Evolutionary conservation across 2,888 invertebrate species (phyloP).

Genomic region (Eudemis profundana): DNA sequence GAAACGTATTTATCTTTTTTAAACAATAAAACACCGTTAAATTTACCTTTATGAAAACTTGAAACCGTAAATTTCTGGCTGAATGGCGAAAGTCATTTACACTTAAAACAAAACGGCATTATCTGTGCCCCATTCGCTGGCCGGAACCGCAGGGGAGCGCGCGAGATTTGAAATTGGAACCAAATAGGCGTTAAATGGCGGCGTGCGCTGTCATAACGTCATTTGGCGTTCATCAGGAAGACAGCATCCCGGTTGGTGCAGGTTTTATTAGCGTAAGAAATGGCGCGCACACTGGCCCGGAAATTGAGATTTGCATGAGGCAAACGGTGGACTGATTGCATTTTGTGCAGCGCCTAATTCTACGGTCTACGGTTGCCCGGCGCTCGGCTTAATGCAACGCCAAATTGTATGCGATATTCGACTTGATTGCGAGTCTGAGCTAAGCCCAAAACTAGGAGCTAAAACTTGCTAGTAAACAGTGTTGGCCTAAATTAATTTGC

Average conservation of each 20-base stretch:
- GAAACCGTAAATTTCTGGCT: constrained; percentile 40
- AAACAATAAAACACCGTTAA: neutral
- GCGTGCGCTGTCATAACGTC: constrained; percentile 84
- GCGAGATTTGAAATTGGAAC: constrained; percentile 86
- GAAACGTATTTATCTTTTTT: neutral
- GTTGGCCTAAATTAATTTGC: constrained; percentile 3
- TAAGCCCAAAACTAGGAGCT: constrained; percentile 32
- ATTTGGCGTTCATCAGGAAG: constrained; percentile 85
- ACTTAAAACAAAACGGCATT: constrained; percentile 76
- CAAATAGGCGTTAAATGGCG: constrained; percentile 89
- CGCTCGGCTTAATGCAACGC: constrained; percentile 15
- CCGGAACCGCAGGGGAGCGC: constrained; percentile 81
- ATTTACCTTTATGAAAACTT: constrained; percentile 25
- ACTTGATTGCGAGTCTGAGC: constrained; percentile 50
- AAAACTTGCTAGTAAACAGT: neutral
- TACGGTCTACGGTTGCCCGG: constrained; percentile 28
- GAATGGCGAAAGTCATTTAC: constrained; percentile 46
- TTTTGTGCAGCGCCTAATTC: constrained; percentile 75
- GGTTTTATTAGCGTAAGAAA: constrained; percentile 85
- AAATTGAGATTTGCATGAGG: constrained; percentile 83
- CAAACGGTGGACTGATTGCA: constrained; percentile 81
- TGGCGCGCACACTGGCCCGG: constrained; percentile 81
- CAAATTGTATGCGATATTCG: constrained; percentile 64
- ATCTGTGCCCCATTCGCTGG: constrained; percentile 77
- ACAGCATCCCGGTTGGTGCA: constrained; percentile 83